Percentiles rank a stretch among this genome's conserved stretches.
phyloP scores from a whole-genome alignment of 2,113 vertebrate genomes.

The Grus americana region DNA sequence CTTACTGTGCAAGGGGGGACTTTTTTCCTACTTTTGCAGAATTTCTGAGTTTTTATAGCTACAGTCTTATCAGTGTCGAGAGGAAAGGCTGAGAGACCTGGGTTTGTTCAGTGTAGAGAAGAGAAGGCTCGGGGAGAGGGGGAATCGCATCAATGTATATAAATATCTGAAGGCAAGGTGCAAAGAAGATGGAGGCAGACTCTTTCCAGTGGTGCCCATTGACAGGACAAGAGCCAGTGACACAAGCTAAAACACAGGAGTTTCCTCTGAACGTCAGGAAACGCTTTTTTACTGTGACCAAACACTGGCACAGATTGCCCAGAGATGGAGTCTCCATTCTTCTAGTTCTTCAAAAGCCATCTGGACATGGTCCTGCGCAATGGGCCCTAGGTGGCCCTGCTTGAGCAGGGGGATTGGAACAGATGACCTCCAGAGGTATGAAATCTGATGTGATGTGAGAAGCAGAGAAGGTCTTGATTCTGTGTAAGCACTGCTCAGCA shows the following conservation, averaged over 20 bases:
- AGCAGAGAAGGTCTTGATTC: too few relatives aligned
- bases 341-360: not conserved
- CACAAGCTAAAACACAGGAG: not conserved
- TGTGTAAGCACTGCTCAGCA: too few relatives aligned
- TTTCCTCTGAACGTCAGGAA: not conserved
- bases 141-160: not conserved
- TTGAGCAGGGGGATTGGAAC: not conserved
- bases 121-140: accelerated
- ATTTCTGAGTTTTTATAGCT: not conserved
- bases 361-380: not conserved
- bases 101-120: not conserved
- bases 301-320: not conserved
- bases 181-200: not conserved
- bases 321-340: not conserved
- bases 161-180: not conserved
- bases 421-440: not conserved
- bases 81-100: not conserved
- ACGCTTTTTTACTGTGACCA: not conserved
- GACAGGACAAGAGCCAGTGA: not conserved
- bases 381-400: accelerated
- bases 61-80: not conserved
- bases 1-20: not conserved
- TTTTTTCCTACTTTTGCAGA: not conserved
- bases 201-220: not conserved
- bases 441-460: too few relatives aligned